Evolutionary conservation across 2,888 invertebrate genomes (phyloP).

Genomic region (Griposia aprilina): DNA sequence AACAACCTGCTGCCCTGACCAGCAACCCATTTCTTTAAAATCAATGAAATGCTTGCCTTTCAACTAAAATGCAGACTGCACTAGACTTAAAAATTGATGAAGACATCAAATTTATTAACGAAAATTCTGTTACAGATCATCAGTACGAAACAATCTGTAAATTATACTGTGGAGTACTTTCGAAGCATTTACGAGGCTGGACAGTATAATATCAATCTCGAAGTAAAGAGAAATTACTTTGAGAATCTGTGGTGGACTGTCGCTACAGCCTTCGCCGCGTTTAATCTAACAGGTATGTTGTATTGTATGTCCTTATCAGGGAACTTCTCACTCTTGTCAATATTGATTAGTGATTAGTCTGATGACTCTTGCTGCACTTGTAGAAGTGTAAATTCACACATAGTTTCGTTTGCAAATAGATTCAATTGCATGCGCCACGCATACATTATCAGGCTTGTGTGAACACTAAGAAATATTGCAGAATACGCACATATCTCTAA

Average conservation of each 20-base stretch:
- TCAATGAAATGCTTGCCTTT: background rate
- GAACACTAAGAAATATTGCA: background rate
- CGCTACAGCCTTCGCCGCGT: conserved; percentile 73
- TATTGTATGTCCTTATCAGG: conserved; percentile 27
- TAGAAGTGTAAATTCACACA: conserved; percentile 14
- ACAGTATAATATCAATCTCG: conserved; percentile 88
- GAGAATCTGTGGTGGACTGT: conserved; percentile 80
- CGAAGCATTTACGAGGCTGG: conserved; percentile 89
- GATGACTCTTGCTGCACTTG: conserved; percentile 25
- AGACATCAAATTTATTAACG: background rate
- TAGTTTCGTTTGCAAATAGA: conserved; percentile 20
- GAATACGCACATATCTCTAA: no score
- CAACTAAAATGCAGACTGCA: background rate
- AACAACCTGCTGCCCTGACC: background rate
- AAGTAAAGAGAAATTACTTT: conserved; percentile 85
- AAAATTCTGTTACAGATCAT: conserved; percentile 77
- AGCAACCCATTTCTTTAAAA: background rate
- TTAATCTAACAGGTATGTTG: conserved; percentile 82
- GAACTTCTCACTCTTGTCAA: conserved; percentile 23
- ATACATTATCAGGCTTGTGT: background rate
- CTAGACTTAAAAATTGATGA: background rate
- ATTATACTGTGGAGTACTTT: conserved; percentile 92
- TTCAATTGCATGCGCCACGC: conserved; percentile 1
- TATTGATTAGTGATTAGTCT: conserved; percentile 41
- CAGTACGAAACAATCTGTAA: conserved; percentile 87